Base-by-base conservation (phyloP, 2,888 invertebrate genomes). In the Apodemia mormo region DNA sequence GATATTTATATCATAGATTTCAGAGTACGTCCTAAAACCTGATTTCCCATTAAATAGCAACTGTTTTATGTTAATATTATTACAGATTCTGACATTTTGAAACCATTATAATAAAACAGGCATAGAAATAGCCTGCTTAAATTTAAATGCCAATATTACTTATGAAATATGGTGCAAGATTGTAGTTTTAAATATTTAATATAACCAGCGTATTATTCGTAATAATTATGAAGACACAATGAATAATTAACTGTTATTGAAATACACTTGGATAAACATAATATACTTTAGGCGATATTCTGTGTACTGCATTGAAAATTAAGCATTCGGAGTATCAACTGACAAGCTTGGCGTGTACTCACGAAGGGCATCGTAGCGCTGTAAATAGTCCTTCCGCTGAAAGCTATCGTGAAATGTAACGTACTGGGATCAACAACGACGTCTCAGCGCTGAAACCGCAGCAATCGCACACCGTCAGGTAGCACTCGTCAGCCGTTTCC, bases 381-480 rank as follows among this genome's bases (percentile, higher is more conserved):
- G 58, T 61, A 33, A 61, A 33, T 61, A 80, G 79, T 81, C 82
- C 79, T 76, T 77, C 76, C 88, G 84, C 85, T 85, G 89, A 82
- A 87, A 88, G 88, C 89, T 90, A 92, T 81, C 85, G 89, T 87
- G 86, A 88, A 91, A 89, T 82, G 80, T 80, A 92, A 93, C 94
- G 92, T 92, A 94, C 94, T 82, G 91, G 85, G 85, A 85, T 84
- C 83, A 94, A 82, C 76, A 93, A 86, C 74, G 89, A 81, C 79
- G 93, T 93, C 88, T 93, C 93, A 66, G 89, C 83, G 91, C 89
- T 92, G 90, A 93, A 94, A 78, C 93, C 93, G 86, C 94, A 94
- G 84, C 94, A 94, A 84, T 94, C 93, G 88, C 93, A 94, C 85
- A 93, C 93, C 75, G 88, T 87, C 76, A 90, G 86, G 83, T 90